Base-by-base conservation (phyloP, 2,113 vertebrate species). In the Burhinus oedicnemus region DNA sequence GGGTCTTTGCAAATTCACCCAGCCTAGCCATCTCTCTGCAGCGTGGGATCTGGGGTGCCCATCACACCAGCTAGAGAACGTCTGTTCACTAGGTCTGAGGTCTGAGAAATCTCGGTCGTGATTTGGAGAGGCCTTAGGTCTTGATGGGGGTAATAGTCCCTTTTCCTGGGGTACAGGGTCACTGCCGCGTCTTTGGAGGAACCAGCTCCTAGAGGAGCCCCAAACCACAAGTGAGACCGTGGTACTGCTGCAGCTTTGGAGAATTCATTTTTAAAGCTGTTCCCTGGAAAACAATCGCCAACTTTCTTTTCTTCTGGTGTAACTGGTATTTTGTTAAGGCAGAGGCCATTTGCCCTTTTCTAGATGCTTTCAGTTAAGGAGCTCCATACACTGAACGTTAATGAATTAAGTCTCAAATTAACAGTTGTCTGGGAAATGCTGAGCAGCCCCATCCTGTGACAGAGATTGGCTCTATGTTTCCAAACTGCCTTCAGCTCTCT, bases 81-180 rank as follows among this genome's bases (percentile, higher is more conserved):
- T 23, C 45, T 40, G 23, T 23, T 79, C 38, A 2, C 21, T 16
- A 20, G 34, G 23, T 17, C 44, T 40, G 54, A 51, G 34, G 36
- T 20, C 32, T 55, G 54, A 49, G 72, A 52, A 47, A 27, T 27
- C 14, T 40, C 0, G 0, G 47, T 34, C 0, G 0, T 32, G 26
- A 42, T 68, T 38, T 60, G 44, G 42, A 52, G 21, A 6, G 40
- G 23, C 65, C 60, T 25, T 49, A 27, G 9, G 44, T 38, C 58
- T n/a, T 7, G 1, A 13, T 19, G 30, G 49, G 34, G 12, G 2
- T 3, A 5, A 22, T 5, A 21, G n/a, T 26, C 13, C 22, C 7
- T 54, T 29, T 55, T 34, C 30, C 36, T 11, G 58, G 52, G 44
- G 49, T 27, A 8, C 32, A 8, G 34, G 34, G 16, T 44, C 55